Evolutionary conservation across 1,140 invertebrate species (phyloP).

Genomic region (Eriosoma lanigerum): DNA sequence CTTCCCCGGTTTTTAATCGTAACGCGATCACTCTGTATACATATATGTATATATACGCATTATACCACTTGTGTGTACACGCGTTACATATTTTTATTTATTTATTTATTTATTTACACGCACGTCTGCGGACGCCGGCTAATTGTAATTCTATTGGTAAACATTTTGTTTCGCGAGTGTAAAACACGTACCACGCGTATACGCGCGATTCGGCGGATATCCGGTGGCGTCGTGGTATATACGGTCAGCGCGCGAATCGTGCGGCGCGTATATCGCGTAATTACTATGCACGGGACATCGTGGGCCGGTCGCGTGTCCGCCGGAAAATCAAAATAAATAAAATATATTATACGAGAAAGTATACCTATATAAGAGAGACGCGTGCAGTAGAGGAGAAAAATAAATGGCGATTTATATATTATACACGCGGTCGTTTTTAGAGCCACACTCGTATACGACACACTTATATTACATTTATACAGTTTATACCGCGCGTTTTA

Average conservation of each 20-base stretch:
- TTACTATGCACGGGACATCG: constrained; percentile 37
- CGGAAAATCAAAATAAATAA: neutral
- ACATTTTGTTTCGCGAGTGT: constrained; percentile 27
- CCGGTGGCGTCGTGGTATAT: constrained; percentile 9
- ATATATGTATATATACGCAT: too few relatives aligned
- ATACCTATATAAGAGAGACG: neutral
- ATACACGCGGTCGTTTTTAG: too few relatives aligned
- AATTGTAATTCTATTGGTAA: constrained; percentile 50
- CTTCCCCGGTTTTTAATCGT: too few relatives aligned
- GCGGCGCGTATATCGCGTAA: constrained; percentile 43
- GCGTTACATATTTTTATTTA: too few relatives aligned
- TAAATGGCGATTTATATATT: too few relatives aligned
- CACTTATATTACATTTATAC: too few relatives aligned
- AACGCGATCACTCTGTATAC: too few relatives aligned
- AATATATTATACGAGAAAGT: neutral
- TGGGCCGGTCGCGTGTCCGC: constrained; percentile 27
- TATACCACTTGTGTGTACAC: too few relatives aligned
- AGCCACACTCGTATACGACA: too few relatives aligned
- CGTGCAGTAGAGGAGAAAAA: too few relatives aligned
- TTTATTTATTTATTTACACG: too few relatives aligned
- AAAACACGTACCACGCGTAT: neutral
- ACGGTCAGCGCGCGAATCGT: constrained; percentile 13
- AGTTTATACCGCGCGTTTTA: too few relatives aligned
- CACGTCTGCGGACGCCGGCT: neutral
- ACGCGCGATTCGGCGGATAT: neutral